Conservation (phyloP, 2,797 vertebrate genomes). For the Pseudochirops cupreus region DNA sequence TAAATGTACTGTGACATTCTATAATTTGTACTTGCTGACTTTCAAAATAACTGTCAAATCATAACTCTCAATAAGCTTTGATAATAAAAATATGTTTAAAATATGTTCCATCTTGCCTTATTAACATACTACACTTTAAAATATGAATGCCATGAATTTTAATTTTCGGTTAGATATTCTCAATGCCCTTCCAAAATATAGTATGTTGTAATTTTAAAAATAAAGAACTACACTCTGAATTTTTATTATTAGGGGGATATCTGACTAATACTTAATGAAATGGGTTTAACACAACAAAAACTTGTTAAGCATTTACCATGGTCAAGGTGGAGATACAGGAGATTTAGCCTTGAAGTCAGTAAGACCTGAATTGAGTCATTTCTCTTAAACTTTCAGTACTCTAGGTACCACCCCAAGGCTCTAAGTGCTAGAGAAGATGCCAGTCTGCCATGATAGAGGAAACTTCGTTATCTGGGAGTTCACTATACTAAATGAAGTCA, state of each 20-base stretch:
- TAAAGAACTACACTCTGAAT: background rate
- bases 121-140: constrained; percentile 34
- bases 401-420: background rate
- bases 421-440: background rate
- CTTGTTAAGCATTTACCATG: background rate
- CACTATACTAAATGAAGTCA: background rate
- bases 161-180: constrained; percentile 37
- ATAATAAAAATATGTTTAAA: constrained; percentile 39
- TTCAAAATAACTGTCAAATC: constrained; percentile 40
- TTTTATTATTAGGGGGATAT: constrained; percentile 34
- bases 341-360: background rate
- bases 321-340: background rate
- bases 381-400: background rate
- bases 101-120: background rate
- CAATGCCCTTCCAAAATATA: constrained; percentile 30
- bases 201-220: background rate
- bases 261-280: constrained; percentile 23
- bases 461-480: background rate
- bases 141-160: constrained; percentile 31
- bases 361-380: background rate
- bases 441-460: background rate
- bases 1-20: constrained; percentile 39
- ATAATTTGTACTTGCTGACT: constrained; percentile 39
- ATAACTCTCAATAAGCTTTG: background rate
- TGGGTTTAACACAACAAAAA: background rate